A percentile compares a stretch with the other conserved stretches of the same genome.
Conservation (phyloP, 2,113 vertebrate species). For the Nesoenas mayeri region DNA sequence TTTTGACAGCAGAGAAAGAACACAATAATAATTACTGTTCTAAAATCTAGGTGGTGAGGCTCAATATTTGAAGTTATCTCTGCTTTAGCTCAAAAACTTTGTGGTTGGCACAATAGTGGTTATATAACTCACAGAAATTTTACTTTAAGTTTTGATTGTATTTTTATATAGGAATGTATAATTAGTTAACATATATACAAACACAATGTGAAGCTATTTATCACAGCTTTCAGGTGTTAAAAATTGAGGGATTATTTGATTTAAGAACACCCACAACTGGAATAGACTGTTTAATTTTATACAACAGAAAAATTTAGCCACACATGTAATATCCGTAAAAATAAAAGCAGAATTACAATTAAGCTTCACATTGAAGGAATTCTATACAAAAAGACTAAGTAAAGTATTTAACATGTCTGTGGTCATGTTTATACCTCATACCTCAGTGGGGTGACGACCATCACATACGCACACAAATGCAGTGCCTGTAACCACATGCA, state of each 20-base stretch:
- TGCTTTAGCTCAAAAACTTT: background rate
- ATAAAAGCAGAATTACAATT: background rate
- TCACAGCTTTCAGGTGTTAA: background rate
- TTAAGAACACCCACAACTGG: background rate
- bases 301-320: background rate
- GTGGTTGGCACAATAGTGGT: background rate
- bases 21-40: background rate
- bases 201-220: background rate
- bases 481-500: too few relatives aligned
- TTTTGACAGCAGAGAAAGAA: constrained; percentile 21
- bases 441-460: too few relatives aligned
- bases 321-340: background rate
- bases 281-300: background rate
- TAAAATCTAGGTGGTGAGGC: background rate
- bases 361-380: background rate
- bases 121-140: background rate
- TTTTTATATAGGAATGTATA: background rate
- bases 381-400: background rate
- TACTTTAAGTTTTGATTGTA: background rate
- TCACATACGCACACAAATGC: too few relatives aligned
- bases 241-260: background rate
- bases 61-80: background rate
- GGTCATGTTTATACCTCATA: too few relatives aligned
- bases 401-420: background rate
- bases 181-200: background rate